Conservation (phyloP, 2,113 vertebrate genomes). For the Siniperca chuatsi region DNA sequence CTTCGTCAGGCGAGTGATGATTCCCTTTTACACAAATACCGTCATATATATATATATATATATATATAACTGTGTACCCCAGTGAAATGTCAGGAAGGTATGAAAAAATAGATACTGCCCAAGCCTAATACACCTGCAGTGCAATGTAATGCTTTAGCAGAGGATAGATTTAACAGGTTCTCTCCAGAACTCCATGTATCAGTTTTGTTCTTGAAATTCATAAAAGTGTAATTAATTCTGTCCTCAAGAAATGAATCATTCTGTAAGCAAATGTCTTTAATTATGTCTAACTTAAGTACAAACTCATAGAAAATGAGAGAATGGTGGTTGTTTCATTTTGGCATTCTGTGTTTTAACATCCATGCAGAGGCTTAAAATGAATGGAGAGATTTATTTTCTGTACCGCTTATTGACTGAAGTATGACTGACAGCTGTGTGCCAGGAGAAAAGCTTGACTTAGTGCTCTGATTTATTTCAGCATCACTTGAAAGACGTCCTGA, state of each 20-base stretch:
- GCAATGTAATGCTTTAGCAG: neutral
- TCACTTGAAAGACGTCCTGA: slow-evolving; percentile 95
- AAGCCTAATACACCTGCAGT: too few relatives aligned
- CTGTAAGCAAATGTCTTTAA: neutral
- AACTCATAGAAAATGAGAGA: neutral
- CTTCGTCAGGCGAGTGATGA: too few relatives aligned
- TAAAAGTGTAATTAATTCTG: neutral
- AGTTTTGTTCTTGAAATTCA: neutral
- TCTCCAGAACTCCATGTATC: neutral
- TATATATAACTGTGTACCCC: too few relatives aligned
- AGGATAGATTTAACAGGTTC: neutral
- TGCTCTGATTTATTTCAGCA: slow-evolving; percentile 83
- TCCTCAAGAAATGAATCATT: neutral
- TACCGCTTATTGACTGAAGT: neutral
- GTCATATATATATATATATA: too few relatives aligned
- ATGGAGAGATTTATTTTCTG: neutral
- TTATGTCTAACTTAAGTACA: neutral
- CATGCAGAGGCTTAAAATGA: neutral
- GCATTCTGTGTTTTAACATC: neutral
- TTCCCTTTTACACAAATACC: too few relatives aligned
- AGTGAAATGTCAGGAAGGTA: too few relatives aligned
- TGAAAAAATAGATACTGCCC: too few relatives aligned
- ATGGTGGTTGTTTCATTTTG: too few relatives aligned
- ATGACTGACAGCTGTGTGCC: neutral
- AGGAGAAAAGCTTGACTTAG: neutral